Conservation (phyloP, 2,113 vertebrate species). For the Piaya cayana region DNA sequence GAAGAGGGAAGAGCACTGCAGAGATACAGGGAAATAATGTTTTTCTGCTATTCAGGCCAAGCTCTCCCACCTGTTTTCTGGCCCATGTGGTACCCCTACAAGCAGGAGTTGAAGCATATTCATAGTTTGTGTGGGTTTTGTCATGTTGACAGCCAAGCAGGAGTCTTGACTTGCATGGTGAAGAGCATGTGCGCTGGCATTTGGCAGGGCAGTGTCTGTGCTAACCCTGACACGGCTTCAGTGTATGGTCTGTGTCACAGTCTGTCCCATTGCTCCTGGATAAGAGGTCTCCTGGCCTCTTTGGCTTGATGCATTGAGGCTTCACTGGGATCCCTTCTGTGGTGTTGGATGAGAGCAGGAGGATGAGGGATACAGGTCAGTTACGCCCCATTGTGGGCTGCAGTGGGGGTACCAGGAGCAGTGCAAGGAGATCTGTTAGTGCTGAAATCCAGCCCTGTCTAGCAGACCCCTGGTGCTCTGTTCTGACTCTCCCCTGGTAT, state of each 20-base stretch:
- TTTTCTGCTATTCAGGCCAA: neutral
- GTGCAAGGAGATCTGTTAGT: neutral
- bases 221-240: neutral
- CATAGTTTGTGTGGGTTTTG: neutral
- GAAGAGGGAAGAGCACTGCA: neutral
- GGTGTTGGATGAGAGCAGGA: neutral
- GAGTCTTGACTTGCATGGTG: neutral
- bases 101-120: neutral
- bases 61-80: neutral
- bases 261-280: neutral
- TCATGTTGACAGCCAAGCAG: neutral
- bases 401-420: neutral
- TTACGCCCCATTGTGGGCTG: neutral
- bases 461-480: neutral
- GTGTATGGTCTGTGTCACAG: neutral
- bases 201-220: neutral
- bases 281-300: neutral
- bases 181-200: neutral
- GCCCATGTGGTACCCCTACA: neutral
- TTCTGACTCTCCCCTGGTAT: neutral
- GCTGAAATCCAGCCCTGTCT: neutral
- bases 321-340: neutral
- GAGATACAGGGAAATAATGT: neutral
- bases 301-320: neutral
- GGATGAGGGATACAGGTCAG: neutral